These are phyloP conservation scores for Adela reaumurella DNA, from an alignment of 2,888 invertebrate genomes.

Conservation along the genomic window DNA sequence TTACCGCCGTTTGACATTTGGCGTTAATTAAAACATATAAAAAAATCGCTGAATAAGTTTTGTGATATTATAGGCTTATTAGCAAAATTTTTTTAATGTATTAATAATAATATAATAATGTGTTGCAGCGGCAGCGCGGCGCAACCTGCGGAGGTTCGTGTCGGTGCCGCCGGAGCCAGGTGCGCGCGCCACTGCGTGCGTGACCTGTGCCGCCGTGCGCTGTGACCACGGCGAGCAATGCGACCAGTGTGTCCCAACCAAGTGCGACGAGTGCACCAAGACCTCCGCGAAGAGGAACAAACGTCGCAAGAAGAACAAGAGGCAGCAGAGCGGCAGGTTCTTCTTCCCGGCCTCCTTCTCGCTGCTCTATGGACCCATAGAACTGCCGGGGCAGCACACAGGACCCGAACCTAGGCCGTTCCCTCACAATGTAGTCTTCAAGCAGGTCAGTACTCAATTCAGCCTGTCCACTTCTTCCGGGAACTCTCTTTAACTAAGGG, in stretches of 20 bases:
- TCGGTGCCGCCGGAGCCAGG: slow-evolving; percentile 33
- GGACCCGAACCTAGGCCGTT: slow-evolving; percentile 54
- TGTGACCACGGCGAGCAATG: slow-evolving; percentile 25
- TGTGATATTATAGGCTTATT: too few relatives aligned
- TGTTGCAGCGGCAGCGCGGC: slow-evolving; percentile 39
- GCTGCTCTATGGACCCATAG: slow-evolving; percentile 78
- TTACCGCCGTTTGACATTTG: too few relatives aligned
- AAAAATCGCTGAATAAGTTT: too few relatives aligned
- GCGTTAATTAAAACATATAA: too few relatives aligned
- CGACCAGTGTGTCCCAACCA: slow-evolving; percentile 30
- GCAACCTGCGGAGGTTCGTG: slow-evolving; percentile 41
- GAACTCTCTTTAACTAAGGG: too few relatives aligned
- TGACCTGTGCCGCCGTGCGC: slow-evolving; percentile 14
- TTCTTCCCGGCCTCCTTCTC: slow-evolving; percentile 88
- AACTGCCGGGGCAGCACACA: slow-evolving; percentile 48
- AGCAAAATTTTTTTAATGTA: too few relatives aligned
- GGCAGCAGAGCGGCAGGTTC: slow-evolving; percentile 38
- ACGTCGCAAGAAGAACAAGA: slow-evolving; percentile 36
- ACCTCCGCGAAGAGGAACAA: slow-evolving; percentile 25
- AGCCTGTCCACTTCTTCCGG: too few relatives aligned
- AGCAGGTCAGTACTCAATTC: slow-evolving; percentile 76
- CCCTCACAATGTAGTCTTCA: slow-evolving; percentile 87
- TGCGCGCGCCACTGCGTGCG: slow-evolving; percentile 26
- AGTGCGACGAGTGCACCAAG: slow-evolving; percentile 28
- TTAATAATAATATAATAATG: too few relatives aligned